These are phyloP conservation scores for Aphis gossypii DNA, from an alignment of 1,140 invertebrate species.

Conservation along the genomic window DNA sequence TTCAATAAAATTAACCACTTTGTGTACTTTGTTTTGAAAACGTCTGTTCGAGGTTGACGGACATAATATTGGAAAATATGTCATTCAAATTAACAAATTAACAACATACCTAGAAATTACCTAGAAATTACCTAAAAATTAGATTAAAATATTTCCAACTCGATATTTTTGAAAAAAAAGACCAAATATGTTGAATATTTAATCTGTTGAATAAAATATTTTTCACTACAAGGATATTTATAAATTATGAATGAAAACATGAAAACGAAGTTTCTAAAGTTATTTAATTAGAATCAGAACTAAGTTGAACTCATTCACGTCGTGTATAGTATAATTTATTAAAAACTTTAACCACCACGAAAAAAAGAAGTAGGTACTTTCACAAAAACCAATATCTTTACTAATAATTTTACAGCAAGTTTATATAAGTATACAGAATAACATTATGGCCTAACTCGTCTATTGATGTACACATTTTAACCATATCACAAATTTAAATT, in stretches of 20 bases:
- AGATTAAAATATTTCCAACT: neutral
- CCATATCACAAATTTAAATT: neutral
- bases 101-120: too few relatives aligned
- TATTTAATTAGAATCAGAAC: neutral
- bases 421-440: neutral
- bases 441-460: neutral
- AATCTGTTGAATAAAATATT: neutral
- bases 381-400: neutral
- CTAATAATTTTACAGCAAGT: neutral
- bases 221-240: neutral
- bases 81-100: too few relatives aligned
- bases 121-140: neutral
- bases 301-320: neutral
- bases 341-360: neutral
- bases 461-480: neutral
- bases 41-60: neutral
- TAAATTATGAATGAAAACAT: neutral
- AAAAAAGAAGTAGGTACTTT: neutral
- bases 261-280: neutral
- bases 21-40: neutral
- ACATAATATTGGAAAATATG: neutral
- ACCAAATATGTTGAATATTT: neutral
- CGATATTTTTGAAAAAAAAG: neutral
- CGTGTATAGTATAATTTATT: neutral
- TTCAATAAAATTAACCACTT: neutral